Percentiles rank a stretch among this genome's conserved stretches.
phyloP scores from a whole-genome alignment of 2,113 vertebrate species.

The Periophthalmodon schlosseri region DNA sequence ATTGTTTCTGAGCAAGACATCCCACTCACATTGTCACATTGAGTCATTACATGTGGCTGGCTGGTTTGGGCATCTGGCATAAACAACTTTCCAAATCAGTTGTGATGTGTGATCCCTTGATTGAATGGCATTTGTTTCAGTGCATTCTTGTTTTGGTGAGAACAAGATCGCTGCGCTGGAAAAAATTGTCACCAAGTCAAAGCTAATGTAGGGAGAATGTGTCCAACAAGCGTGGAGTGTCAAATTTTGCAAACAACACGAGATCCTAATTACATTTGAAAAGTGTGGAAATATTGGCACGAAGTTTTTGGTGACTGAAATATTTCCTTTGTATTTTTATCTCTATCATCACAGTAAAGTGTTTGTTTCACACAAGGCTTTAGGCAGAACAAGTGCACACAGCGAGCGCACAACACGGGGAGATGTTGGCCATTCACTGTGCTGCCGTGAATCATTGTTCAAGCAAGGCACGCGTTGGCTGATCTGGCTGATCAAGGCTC shows the following conservation, averaged over 20 bases:
- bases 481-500: constrained; percentile 54
- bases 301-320: not conserved
- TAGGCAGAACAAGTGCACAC: constrained; percentile 12
- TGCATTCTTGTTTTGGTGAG: not conserved
- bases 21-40: too few relatives aligned
- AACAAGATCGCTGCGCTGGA: not conserved
- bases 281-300: not conserved
- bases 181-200: not conserved
- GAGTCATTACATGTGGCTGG: too few relatives aligned
- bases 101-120: too few relatives aligned
- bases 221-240: not conserved
- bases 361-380: constrained; percentile 10
- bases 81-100: too few relatives aligned
- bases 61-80: too few relatives aligned
- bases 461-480: constrained; percentile 25
- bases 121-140: too few relatives aligned
- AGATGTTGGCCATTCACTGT: constrained; percentile 19
- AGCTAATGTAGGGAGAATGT: not conserved
- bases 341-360: not conserved
- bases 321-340: not conserved
- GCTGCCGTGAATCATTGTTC: constrained; percentile 49
- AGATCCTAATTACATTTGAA: not conserved
- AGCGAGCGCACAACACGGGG: constrained; percentile 14
- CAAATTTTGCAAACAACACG: constrained; percentile 1
- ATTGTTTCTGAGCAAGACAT: too few relatives aligned